phyloP scores from a whole-genome alignment of 2,888 invertebrate genomes.

The Azorinus chamasolen region DNA sequence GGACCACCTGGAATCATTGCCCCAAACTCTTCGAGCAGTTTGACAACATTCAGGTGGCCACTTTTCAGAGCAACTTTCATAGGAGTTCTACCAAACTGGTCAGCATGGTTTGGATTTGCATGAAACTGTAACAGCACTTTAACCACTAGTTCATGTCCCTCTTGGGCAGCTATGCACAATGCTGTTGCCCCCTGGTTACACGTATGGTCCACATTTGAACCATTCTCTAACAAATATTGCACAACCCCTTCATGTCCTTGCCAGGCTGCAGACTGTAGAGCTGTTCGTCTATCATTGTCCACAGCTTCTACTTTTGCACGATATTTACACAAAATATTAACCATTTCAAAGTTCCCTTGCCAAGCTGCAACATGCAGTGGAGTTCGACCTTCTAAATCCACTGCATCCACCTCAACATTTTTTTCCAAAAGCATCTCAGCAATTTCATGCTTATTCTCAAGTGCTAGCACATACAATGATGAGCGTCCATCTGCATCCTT shows the following conservation, averaged over 20 bases:
- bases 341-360: slow-evolving; percentile 97
- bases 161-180: slow-evolving; percentile 97
- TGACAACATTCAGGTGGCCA: slow-evolving; percentile 93
- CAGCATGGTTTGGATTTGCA: slow-evolving; percentile 87
- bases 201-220: slow-evolving; percentile 94
- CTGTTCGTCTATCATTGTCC: slow-evolving; percentile 90
- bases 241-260: slow-evolving; percentile 96
- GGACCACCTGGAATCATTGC: slow-evolving; percentile 86
- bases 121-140: slow-evolving; percentile 88
- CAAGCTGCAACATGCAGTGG: slow-evolving; percentile 93
- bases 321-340: slow-evolving; percentile 93
- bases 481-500: slow-evolving; percentile 97
- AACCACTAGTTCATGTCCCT: slow-evolving; percentile 97
- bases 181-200: slow-evolving; percentile 99
- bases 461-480: slow-evolving; percentile 95
- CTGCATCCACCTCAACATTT: slow-evolving; percentile 93
- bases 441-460: slow-evolving; percentile 84
- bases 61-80: slow-evolving; percentile 95
- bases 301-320: slow-evolving; percentile 92
- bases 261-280: slow-evolving; percentile 98
- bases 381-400: slow-evolving; percentile 95
- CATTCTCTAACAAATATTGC: slow-evolving; percentile 91
- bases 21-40: slow-evolving; percentile 88
- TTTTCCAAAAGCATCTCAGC: slow-evolving; percentile 88
- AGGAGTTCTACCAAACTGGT: slow-evolving; percentile 86